phyloP scores from a whole-genome alignment of 2,797 vertebrate genomes.

The Lepidocolaptes lacrymiger region DNA sequence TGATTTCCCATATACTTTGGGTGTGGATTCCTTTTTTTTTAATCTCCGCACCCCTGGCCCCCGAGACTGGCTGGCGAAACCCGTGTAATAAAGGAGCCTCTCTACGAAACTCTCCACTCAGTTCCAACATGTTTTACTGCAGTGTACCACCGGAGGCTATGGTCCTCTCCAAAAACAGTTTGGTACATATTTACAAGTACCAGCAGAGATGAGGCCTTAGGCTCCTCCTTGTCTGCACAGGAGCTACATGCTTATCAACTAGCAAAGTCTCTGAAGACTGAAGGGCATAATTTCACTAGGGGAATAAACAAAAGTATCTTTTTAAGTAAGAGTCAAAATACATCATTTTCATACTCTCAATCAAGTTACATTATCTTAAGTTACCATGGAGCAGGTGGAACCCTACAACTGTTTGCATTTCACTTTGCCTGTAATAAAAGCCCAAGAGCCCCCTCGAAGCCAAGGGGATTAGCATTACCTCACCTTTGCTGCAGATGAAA shows the following conservation, averaged over 20 bases:
- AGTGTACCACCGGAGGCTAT: neutral
- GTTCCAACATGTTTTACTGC: slow-evolving; percentile 3
- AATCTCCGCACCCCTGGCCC: accelerated
- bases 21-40: neutral
- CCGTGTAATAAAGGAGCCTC: neutral
- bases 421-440: neutral
- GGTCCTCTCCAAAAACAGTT: neutral
- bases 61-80: neutral
- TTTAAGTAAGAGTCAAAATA: neutral
- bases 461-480: neutral
- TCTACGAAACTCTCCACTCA: neutral
- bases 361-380: neutral
- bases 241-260: neutral
- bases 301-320: neutral
- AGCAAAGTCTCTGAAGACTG: neutral
- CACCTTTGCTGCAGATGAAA: slow-evolving; percentile 7
- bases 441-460: neutral
- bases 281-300: neutral
- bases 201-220: neutral
- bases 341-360: neutral
- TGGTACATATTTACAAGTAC: neutral
- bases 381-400: neutral
- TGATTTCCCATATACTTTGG: neutral
- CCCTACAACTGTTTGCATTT: neutral
- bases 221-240: neutral